Evolutionary conservation across 2,797 vertebrate species (phyloP).

Genomic region (Pachyuromys duprasi): DNA sequence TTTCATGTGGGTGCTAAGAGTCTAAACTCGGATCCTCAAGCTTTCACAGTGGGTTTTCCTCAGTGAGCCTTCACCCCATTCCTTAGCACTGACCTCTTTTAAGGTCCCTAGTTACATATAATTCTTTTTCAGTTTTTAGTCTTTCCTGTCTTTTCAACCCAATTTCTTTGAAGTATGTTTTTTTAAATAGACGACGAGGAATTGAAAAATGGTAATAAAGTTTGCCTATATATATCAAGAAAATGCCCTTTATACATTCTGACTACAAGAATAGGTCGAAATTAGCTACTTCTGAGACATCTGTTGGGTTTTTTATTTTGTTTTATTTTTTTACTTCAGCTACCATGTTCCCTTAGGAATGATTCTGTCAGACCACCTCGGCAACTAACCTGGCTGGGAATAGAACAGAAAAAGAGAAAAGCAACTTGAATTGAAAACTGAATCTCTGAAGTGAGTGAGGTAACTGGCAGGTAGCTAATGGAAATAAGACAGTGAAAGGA

Average conservation of each 20-base stretch:
- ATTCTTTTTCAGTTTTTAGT: not conserved
- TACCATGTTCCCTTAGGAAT: not conserved
- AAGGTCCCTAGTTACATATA: not conserved
- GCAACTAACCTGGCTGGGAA: not conserved
- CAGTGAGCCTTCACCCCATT: not conserved
- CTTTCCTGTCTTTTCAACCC: not conserved
- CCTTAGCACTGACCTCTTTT: not conserved
- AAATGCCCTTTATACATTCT: not conserved
- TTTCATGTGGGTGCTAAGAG: not conserved
- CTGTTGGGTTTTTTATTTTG: not conserved
- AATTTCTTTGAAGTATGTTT: not conserved
- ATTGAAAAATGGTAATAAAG: not conserved
- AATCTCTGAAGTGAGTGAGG: not conserved
- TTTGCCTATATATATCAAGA: not conserved
- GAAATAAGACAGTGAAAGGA: not conserved
- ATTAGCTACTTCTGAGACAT: not conserved
- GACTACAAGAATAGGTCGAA: not conserved
- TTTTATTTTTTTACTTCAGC: not conserved
- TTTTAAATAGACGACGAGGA: not conserved
- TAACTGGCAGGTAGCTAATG: not conserved
- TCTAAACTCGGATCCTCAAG: not conserved
- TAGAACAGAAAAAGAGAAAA: not conserved
- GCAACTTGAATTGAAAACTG: not conserved
- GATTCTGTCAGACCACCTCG: not conserved
- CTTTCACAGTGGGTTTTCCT: not conserved